Base-by-base conservation (phyloP, 2,888 invertebrate species). In the Phania funesta region DNA sequence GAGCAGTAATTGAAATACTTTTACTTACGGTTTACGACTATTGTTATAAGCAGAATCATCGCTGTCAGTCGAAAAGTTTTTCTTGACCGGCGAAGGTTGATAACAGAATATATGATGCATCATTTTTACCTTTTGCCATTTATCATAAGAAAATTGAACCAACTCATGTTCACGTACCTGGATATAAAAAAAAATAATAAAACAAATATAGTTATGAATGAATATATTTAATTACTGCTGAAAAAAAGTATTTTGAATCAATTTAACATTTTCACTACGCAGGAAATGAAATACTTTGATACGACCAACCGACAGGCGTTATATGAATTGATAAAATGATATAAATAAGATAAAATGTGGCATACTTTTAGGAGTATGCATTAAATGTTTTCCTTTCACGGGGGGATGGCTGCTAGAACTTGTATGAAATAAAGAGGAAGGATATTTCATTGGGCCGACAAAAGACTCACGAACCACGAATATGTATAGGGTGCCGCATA, bases 71-170 rank as follows among this genome's bases (percentile, higher is more conserved):
- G 95, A 95, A 87, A 96, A 96, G 87, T 95, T 95, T 86, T 96
- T 95, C 89, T 95, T 95, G 1, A 95, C 94, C 0, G 96, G 96
- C 1, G 96, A 96, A 0, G 96, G 96, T 90, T 96, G 96, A 88
- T 96, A 96, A 87, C 96, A 96, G 89, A 96, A 96, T 84, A 96
- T 95, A 87, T 96, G 96, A 90, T 96, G 96, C 93, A 96, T 95
- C 94, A 96, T 95, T 88, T 94, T 94, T 0, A 96, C 95, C 5
- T 95, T 94, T 87, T 95, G 94, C 96, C 96, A 96, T 89, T 94
- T 94, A 83, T 95, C 95, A 86, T 96, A 96, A 2, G 95, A 95
- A 88, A 96, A 96, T 85, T 95, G 94, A 1, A 96, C 96, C 62
- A 96, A 91, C 90, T 96, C 96, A 88, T 95, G 95, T 90, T 96